Evolutionary conservation across 2,888 invertebrate genomes (phyloP), one percentile per base, ranked within the genome.

Genomic region (Caenorhabditis imperialis): DNA sequence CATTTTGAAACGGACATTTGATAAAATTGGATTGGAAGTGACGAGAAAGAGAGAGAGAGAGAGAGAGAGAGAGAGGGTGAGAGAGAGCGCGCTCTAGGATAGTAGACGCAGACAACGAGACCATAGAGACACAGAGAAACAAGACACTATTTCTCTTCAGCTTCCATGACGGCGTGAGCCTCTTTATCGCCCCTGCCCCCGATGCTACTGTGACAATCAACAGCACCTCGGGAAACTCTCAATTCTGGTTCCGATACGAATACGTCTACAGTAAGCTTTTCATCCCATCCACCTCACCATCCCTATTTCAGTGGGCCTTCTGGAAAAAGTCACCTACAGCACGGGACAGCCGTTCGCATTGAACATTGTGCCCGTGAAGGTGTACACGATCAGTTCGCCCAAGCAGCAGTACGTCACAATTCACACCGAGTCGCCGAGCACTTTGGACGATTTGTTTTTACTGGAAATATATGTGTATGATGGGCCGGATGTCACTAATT

Each of bases 231-330:
- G 57, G 44, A 3, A 50, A 4, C 1, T 37, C 60, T 3, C 27
- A 50, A 10, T 60, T 60, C 12, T 60, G 48, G 48, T 60, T 60
- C 40, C 48, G 60, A 30, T 60, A 60, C 38, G 40, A 48, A 3
- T 48, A 20, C 8, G 14, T n/a, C 2, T 3, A 1, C 4, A 30
- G 60, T 60, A 30, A 55, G 14, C 6, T 16, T 30, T 30, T 30
- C 10, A n/a, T n/a, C n/a, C n/a, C n/a, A n/a, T n/a, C n/a, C n/a
- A n/a, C n/a, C n/a, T n/a, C n/a, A n/a, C n/a, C n/a, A n/a, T n/a
- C n/a, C n/a, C n/a, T n/a, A n/a, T n/a, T n/a, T n/a, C n/a, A n/a
- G n/a, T n/a, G n/a, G n/a, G n/a, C n/a, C 22, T 33, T 7, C 33
- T 33, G 3, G 14, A 10, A 1, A 33, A 23, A 33, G 3, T 35